Evolutionary conservation across 1,140 invertebrate species (phyloP), one percentile per base, ranked within the genome.

Genomic region (Drosophila oshimai): DNA sequence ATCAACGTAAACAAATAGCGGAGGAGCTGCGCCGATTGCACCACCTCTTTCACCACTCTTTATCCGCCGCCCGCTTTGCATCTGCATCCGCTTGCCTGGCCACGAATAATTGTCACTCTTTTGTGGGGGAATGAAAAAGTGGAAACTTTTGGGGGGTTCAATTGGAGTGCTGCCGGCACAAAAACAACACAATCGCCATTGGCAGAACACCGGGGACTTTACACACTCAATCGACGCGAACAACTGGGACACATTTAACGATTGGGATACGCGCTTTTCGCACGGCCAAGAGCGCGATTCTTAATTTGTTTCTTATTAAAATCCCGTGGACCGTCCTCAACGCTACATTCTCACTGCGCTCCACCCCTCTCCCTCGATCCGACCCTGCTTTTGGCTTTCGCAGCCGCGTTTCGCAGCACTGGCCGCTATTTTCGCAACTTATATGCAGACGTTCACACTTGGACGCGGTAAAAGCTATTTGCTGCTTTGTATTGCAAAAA

Each of bases 281-380:
- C 61, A 72, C 50, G 65, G 77, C 61, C 46, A 64, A 57, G 45
- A 61, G 53, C 29, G 44, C n/a, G 45, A 51, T 72, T 50, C 55
- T 46, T 37, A 72, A 75, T 68, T 68, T 76, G 65, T 80, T 83
- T 73, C 73, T 78, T 75, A 72, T 79, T 75, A 68, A 75, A 83
- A 73, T 78, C 53, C 50, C 55, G 69, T 77, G 75, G 58, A n/a
- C 58, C 68, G 77, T 83, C 65, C 69, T 74, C 74, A 83, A 83
- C 79, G 79, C 79, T 84, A 84, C 74, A 83, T 78, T 83, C 75
- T 81, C 74, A 70, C 50, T 79, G 54, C 74, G 68, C 50, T 77
- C 74, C 60, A 12, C 58, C 29, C 58, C 20, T 20, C 69, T 46
- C 74, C 62, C 18, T 17, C 45, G 55, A 26, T 46, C 55, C 45